Base-by-base conservation (phyloP, 2,888 invertebrate genomes). In the Xylota segnis region DNA sequence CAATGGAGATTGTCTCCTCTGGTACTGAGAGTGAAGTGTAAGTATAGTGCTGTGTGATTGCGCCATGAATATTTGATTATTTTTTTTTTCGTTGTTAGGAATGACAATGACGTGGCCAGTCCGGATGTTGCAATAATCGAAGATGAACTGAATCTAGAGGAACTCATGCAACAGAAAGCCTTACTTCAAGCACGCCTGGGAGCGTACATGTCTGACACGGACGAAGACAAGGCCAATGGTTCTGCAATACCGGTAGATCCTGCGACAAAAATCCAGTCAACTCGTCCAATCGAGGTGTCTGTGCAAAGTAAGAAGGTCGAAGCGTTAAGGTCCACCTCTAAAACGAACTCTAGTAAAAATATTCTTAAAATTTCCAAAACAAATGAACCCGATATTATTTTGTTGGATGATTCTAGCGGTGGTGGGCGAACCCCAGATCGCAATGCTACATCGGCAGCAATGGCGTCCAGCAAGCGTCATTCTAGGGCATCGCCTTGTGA, bases 81-180 rank as follows among this genome's bases (percentile, higher is more conserved):
- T n/a, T 2, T 2, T n/a, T 7, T 27, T 61, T n/a, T n/a, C n/a
- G 9, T 65, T 18, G 70, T 14, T 68, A 91, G 91, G 12, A 93
- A 93, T 54, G 89, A 90, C 84, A 94, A 94, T 89, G 95, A 95
- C 90, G 95, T 94, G 88, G 95, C 94, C 14, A 95, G 95, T 90
- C 95, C 96, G 34, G 96, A 96, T 88, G 94, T 96, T 76, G 94
- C 94, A 7, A 94, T 96, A 76, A 95, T 96, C 76, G 97, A 97
- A 90, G 97, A 97, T 88, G 97, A 97, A 89, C 95, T 97, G 88
- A 97, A 97, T 90, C 92, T 97, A 32, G 97, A 97, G 90, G 97
- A 97, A 88, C 93, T 97, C 76, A 97, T 97, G 97, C 95, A 95
- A 89, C 97, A 97, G 91, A 97, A 97, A 92, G 97, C 96, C 89